Evolutionary conservation across 2,113 vertebrate genomes (phyloP).

Genomic region (Phalacrocorax carbo): DNA sequence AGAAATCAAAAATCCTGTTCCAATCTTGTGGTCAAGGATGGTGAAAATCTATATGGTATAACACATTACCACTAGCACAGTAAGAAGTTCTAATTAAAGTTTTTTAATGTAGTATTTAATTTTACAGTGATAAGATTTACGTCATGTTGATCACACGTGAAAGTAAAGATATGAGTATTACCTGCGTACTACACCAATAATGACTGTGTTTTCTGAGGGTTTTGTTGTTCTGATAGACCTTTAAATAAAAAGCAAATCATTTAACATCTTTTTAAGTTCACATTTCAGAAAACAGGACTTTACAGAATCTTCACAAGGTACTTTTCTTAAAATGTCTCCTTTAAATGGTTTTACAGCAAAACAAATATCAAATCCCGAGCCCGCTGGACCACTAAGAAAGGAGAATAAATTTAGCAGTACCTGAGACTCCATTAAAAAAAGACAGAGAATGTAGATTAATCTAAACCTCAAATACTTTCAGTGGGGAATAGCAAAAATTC

Average conservation of each 20-base stretch:
- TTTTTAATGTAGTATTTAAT: neutral
- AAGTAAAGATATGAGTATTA: constrained; percentile 52
- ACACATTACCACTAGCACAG: neutral
- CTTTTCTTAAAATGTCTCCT: neutral
- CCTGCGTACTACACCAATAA: constrained; percentile 92
- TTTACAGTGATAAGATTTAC: neutral
- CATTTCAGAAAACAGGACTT: constrained; percentile 7
- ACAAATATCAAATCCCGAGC: neutral
- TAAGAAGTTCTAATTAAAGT: neutral
- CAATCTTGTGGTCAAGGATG: neutral
- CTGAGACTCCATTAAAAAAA: neutral
- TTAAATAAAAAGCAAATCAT: constrained; percentile 66
- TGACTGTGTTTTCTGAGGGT: constrained; percentile 92
- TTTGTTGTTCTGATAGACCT: constrained; percentile 92
- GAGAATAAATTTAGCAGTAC: neutral
- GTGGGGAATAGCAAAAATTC: neutral
- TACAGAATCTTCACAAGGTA: neutral
- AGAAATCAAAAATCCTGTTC: neutral
- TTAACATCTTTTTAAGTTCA: neutral
- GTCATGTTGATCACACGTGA: neutral
- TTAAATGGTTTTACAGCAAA: neutral
- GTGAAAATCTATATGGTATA: neutral
- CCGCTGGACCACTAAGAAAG: neutral
- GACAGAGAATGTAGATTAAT: neutral
- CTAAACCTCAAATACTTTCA: neutral